Evolutionary conservation across 1,140 invertebrate genomes (phyloP).

Genomic region (Lasaia peninsularis): DNA sequence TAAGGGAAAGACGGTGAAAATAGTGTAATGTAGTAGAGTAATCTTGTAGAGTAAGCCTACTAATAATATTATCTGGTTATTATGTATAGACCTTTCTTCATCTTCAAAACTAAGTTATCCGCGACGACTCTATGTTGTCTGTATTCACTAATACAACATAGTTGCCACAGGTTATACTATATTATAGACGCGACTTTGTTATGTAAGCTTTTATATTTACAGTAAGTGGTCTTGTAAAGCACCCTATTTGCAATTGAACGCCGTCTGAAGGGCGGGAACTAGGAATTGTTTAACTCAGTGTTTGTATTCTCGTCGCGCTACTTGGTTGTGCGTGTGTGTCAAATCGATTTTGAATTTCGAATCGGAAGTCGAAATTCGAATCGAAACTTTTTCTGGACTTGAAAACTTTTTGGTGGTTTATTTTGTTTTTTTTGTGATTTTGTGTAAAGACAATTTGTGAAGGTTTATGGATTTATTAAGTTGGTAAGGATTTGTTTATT

Average conservation of each 20-base stretch:
- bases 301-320: slow-evolving; percentile 44
- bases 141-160: too few relatives aligned
- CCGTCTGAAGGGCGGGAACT: slow-evolving; percentile 48
- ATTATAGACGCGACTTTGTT: too few relatives aligned
- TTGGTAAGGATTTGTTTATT: slow-evolving; percentile 15
- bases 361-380: slow-evolving; percentile 36
- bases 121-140: too few relatives aligned
- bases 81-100: too few relatives aligned
- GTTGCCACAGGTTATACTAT: too few relatives aligned
- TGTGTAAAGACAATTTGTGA: slow-evolving; percentile 10
- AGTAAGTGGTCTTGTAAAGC: neutral
- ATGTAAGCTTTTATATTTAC: slow-evolving; percentile 1
- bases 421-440: slow-evolving; percentile 17
- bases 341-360: slow-evolving; percentile 39
- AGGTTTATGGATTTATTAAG: neutral
- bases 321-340: slow-evolving; percentile 37
- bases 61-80: too few relatives aligned
- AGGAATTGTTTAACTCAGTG: slow-evolving; percentile 44
- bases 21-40: too few relatives aligned
- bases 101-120: too few relatives aligned
- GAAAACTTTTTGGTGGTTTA: slow-evolving; percentile 21
- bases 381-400: slow-evolving; percentile 26
- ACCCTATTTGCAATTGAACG: slow-evolving; percentile 3
- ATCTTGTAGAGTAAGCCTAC: too few relatives aligned
- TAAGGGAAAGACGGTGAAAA: too few relatives aligned